phyloP scores from a whole-genome alignment of 2,888 invertebrate species.

The Galeopsomyia nigrocyanea region DNA sequence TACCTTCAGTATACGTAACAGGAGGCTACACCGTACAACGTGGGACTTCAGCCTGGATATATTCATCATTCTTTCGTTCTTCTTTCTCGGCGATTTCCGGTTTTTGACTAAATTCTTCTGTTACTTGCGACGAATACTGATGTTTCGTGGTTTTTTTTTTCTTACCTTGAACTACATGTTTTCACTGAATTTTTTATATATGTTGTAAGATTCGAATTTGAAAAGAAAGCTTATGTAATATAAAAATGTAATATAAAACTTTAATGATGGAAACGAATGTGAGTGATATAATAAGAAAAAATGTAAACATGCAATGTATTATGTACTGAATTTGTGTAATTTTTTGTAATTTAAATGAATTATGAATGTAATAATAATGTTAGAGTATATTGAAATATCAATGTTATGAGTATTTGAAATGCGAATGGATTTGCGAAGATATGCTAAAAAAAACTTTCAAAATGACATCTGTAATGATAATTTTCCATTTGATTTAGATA shows the following conservation, averaged over 20 bases:
- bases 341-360: too few species aligned
- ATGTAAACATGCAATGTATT: slow-evolving; percentile 19
- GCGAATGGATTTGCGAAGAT: too few species aligned
- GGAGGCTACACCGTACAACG: slow-evolving; percentile 89
- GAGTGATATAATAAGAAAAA: not conserved
- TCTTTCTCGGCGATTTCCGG: not conserved
- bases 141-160: not conserved
- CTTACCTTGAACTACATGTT: not conserved
- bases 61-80: not conserved
- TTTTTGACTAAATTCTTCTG: not conserved
- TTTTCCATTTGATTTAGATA: too few species aligned
- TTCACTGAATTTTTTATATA: not conserved
- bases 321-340: not conserved
- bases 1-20: slow-evolving; percentile 99
- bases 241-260: not conserved
- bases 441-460: too few species aligned
- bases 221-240: not conserved
- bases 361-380: too few species aligned
- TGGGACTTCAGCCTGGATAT: slow-evolving; percentile 55
- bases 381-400: too few species aligned
- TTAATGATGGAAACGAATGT: not conserved
- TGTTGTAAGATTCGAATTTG: too few species aligned
- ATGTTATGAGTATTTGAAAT: too few species aligned
- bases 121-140: not conserved
- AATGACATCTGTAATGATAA: too few species aligned